Evolutionary conservation across 1,140 invertebrate genomes (phyloP).

Genomic region (Trinorchestia longiramus): DNA sequence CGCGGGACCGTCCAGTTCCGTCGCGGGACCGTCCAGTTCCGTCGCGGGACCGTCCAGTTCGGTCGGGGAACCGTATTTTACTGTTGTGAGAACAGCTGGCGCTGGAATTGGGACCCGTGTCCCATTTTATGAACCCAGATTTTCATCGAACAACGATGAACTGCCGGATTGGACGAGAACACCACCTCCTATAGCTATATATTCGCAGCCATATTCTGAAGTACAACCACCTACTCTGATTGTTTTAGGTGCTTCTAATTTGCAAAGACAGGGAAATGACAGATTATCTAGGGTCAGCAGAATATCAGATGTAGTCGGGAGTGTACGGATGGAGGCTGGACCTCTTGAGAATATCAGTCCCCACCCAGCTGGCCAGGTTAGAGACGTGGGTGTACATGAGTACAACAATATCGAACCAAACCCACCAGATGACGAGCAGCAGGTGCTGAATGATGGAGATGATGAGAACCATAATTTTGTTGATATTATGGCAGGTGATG

Average conservation of each 20-base stretch:
- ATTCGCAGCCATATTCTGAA: background rate
- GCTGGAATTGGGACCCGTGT: background rate
- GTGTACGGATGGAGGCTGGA: background rate
- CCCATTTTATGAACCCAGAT: background rate
- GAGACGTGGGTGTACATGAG: background rate
- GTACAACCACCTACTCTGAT: background rate
- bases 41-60: background rate
- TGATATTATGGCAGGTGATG: background rate
- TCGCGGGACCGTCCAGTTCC: background rate
- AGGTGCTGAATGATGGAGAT: background rate
- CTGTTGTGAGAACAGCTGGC: too few species aligned
- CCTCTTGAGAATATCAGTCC: background rate
- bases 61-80: background rate
- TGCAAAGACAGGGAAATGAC: background rate
- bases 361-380: background rate
- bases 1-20: background rate
- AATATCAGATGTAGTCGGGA: background rate
- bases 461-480: background rate
- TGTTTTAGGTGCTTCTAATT: background rate
- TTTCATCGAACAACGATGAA: background rate
- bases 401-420: background rate
- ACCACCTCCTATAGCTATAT: background rate
- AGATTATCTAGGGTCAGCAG: background rate
- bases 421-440: background rate
- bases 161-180: background rate